These are phyloP conservation scores for Cataglyphis livida DNA, from an alignment of 2,888 invertebrate species.

Conservation along the genomic window DNA sequence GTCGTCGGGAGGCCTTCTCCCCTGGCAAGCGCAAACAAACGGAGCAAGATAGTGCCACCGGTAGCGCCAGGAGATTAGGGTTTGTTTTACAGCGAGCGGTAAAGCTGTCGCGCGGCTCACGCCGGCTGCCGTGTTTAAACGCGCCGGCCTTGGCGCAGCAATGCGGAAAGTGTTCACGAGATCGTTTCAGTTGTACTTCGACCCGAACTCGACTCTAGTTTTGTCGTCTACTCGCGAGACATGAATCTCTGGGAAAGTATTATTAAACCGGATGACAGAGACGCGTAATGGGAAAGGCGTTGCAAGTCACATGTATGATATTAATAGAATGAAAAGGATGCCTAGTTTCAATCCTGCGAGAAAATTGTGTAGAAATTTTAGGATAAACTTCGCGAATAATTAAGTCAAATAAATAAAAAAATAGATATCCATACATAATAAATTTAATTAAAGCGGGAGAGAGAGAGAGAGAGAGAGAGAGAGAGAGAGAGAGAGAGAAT, in stretches of 20 bases:
- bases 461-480: no score
- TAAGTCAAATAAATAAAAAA: not conserved
- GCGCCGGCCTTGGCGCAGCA: constrained; percentile 49
- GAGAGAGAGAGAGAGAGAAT: no score
- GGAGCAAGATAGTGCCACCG: constrained; percentile 80
- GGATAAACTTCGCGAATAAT: not conserved
- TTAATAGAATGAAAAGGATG: not conserved
- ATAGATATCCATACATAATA: not conserved
- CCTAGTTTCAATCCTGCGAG: not conserved
- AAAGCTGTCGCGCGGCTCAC: constrained; percentile 83
- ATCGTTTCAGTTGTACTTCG: constrained; percentile 39
- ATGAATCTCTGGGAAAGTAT: constrained; percentile 29
- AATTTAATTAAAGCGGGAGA: not conserved
- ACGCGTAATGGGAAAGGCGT: constrained; percentile 30
- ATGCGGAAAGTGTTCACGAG: constrained; percentile 51
- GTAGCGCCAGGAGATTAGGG: constrained; percentile 84
- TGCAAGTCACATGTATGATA: not conserved
- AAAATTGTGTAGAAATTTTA: not conserved
- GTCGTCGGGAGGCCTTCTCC: constrained; percentile 56
- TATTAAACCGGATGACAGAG: constrained; percentile 19
- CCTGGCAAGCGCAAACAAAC: constrained; percentile 75
- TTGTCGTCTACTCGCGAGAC: not conserved
- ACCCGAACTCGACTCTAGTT: not conserved
- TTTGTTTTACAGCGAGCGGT: constrained; percentile 85
- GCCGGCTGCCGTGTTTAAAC: constrained; percentile 79